Base-by-base conservation (phyloP, 2,888 invertebrate genomes). In the Villa cingulata region DNA sequence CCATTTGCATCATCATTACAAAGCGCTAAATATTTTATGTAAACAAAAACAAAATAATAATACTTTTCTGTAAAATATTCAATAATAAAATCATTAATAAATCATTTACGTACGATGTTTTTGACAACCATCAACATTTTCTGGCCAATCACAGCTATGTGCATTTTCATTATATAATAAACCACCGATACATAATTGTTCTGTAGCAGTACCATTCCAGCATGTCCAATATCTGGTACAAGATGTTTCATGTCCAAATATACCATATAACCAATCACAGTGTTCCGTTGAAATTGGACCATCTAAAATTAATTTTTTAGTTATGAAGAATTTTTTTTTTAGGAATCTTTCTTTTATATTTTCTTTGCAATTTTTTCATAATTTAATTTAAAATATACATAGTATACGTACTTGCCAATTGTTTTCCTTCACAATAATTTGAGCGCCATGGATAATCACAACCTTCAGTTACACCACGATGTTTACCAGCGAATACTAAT, bases 171-270 rank as follows among this genome's bases (percentile, higher is more conserved):
- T 90, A 75, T 90, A 91, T 23, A 91, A 74, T 41, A 91, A 76
- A 1, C 90, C 90, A 20, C 90, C 90, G 60, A 90, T 90, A 70
- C 91, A 91, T 45, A 89, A 79, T 66, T 91, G 90, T 62, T 91
- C 90, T 0, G 88, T 89, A 14, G 89, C 85, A 0, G 91, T 91
- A 16, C 90, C 90, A 68, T 91, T 91, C 91, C 90, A 91, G 66
- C 91, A 91, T 1, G 90, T 90, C 90, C 90, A 91, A 66, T 90
- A 91, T 43, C 90, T 74, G 5, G 90, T 91, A 72, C 91, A 91
- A 2, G 88, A 89, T 1, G 89, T 90, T 72, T 90, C 90, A 68
- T 91, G 91, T 1, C 90, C 90, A 70, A 90, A 90, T 63, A 91
- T 90, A 41, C 91, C 91, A 69, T 89, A 91, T 57, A 89, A 71